These are phyloP conservation scores for Mayetiola destructor DNA, from an alignment of 2,888 invertebrate species.

Conservation along the genomic window DNA sequence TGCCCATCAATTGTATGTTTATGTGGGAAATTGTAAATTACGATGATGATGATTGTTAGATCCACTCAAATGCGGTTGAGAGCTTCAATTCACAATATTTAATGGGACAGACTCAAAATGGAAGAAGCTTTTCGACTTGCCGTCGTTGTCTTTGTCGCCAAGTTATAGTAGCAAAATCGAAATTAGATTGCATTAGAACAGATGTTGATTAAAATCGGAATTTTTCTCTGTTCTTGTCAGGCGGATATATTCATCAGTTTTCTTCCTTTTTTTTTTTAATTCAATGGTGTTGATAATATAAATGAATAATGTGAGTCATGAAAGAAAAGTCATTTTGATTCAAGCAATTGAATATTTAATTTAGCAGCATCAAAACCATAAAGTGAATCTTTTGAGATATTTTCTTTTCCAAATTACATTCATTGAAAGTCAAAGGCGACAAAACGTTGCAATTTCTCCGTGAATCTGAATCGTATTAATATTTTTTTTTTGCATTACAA, in stretches of 20 bases:
- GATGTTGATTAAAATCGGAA: conserved; percentile 9
- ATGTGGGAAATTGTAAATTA: conserved; percentile 3
- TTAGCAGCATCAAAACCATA: too few species aligned
- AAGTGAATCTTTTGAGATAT: too few species aligned
- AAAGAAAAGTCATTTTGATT: not conserved
- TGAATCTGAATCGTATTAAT: too few species aligned
- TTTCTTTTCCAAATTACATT: too few species aligned
- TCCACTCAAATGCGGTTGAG: conserved; percentile 12
- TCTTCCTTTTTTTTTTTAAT: too few species aligned
- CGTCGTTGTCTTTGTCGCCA: not conserved
- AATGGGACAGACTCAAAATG: conserved; percentile 5
- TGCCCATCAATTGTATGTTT: not conserved
- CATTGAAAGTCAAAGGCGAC: too few species aligned
- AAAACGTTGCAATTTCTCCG: too few species aligned
- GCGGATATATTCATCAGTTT: not conserved
- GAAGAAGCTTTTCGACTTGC: not conserved
- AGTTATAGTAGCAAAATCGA: not conserved
- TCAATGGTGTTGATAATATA: not conserved
- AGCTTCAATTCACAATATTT: conserved; percentile 7
- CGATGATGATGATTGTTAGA: conserved; percentile 10
- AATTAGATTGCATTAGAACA: conserved; percentile 6
- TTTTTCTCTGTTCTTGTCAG: not conserved
- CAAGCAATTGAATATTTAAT: too few species aligned
- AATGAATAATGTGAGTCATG: conserved; percentile 9
- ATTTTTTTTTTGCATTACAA: too few species aligned